These are phyloP conservation scores for Enteromius afrohamiltoni DNA, from an alignment of 2,797 vertebrate genomes.

Conservation along the genomic window DNA sequence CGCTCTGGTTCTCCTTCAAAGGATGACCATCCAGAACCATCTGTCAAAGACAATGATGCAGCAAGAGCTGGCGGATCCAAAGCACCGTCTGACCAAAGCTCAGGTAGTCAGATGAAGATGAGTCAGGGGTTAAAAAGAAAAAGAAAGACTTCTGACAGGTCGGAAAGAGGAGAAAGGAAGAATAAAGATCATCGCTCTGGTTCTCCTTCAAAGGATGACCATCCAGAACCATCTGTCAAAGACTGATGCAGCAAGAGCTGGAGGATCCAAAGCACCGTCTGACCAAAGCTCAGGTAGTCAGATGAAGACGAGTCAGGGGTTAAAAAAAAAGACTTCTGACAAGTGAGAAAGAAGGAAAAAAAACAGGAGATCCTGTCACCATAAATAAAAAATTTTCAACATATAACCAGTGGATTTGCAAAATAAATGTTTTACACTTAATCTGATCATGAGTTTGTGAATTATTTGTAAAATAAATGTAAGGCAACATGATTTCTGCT, in stretches of 20 bases:
- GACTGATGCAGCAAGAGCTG: background rate
- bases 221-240: background rate
- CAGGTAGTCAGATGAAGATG: background rate
- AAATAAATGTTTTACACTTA: background rate
- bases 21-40: background rate
- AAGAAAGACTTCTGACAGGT: background rate
- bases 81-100: background rate
- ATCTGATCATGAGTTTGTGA: no score
- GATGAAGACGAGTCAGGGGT: background rate
- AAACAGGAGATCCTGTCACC: background rate
- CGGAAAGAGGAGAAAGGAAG: background rate
- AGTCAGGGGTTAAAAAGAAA: background rate
- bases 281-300: background rate
- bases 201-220: background rate
- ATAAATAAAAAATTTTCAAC: background rate
- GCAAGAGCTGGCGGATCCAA: background rate
- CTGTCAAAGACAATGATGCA: background rate
- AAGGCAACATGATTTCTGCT: no score
- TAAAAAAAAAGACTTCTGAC: background rate
- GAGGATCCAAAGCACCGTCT: background rate
- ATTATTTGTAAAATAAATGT: no score
- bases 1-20: background rate
- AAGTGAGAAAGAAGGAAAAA: background rate
- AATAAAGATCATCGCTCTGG: background rate
- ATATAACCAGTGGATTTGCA: no score